phyloP scores from a whole-genome alignment of 2,888 invertebrate genomes.

The Eupithecia subfuscata region DNA sequence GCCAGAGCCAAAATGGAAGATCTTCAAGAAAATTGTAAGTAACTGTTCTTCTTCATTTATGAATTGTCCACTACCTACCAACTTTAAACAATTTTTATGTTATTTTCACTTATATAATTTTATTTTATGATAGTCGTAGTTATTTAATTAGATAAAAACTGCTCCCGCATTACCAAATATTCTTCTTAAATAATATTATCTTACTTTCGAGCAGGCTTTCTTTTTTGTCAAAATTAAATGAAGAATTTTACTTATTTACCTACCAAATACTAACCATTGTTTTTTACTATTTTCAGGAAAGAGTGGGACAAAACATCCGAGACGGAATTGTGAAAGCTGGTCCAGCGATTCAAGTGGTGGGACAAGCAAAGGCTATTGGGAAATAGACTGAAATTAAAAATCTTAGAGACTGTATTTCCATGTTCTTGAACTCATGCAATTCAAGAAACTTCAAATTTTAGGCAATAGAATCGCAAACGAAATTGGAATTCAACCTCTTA shows the following conservation, averaged over 20 bases:
- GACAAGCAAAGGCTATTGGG: constrained; percentile 52
- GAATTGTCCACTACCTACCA: too few relatives aligned
- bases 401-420: background rate
- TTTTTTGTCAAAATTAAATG: too few relatives aligned
- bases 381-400: constrained; percentile 39
- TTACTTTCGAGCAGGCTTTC: too few relatives aligned
- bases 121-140: too few relatives aligned
- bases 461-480: background rate
- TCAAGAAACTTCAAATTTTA: background rate
- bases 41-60: too few relatives aligned
- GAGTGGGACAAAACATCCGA: constrained; percentile 54
- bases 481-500: too few relatives aligned
- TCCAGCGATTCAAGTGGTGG: constrained; percentile 56
- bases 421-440: background rate
- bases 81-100: too few relatives aligned
- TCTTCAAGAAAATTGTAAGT: constrained; percentile 66
- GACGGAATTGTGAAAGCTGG: constrained; percentile 60
- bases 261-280: background rate
- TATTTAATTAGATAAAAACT: too few relatives aligned
- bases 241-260: background rate
- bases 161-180: too few relatives aligned
- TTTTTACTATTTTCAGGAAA: constrained; percentile 49
- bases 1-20: constrained; percentile 59
- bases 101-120: too few relatives aligned
- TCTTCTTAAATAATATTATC: too few relatives aligned